Evolutionary conservation across 2,888 invertebrate genomes (phyloP).

Genomic region (Patella caerulea): DNA sequence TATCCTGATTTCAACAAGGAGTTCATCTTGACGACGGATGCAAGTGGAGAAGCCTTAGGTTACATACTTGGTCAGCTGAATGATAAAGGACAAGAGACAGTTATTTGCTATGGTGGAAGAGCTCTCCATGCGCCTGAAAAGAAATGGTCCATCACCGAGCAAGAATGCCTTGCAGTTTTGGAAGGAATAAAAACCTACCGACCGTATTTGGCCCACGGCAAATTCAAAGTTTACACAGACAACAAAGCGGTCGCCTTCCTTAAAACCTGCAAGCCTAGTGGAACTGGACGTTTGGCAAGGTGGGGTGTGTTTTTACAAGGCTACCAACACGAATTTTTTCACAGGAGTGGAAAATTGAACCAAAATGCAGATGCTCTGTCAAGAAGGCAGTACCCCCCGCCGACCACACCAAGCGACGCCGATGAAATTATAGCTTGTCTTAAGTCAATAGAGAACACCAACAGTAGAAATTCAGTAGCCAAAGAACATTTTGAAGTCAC

Average conservation of each 20-base stretch:
- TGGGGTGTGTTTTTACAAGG: conserved; percentile 27
- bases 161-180: conserved; percentile 39
- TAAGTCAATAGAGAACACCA: neutral
- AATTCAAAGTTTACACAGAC: conserved; percentile 42
- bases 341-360: conserved; percentile 24
- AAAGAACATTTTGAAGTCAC: too few species aligned
- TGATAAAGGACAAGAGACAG: too few species aligned
- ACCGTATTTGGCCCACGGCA: conserved; percentile 33
- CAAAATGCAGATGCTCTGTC: conserved; percentile 32
- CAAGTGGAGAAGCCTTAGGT: conserved; percentile 31
- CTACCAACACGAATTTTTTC: conserved; percentile 18
- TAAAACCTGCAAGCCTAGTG: conserved; percentile 32
- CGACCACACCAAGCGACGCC: neutral
- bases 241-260: conserved; percentile 38
- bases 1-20: conserved; percentile 36
- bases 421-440: neutral
- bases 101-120: conserved; percentile 35
- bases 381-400: conserved; percentile 18
- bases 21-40: conserved; percentile 36
- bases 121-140: conserved; percentile 32
- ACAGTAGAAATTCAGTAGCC: neutral
- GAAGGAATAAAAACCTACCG: conserved; percentile 39
- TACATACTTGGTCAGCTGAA: conserved; percentile 33
- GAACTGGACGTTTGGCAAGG: conserved; percentile 28
- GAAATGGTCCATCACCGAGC: conserved; percentile 35